Evolutionary conservation across 2,888 invertebrate species (phyloP).

Genomic region (Julus scandinavius): DNA sequence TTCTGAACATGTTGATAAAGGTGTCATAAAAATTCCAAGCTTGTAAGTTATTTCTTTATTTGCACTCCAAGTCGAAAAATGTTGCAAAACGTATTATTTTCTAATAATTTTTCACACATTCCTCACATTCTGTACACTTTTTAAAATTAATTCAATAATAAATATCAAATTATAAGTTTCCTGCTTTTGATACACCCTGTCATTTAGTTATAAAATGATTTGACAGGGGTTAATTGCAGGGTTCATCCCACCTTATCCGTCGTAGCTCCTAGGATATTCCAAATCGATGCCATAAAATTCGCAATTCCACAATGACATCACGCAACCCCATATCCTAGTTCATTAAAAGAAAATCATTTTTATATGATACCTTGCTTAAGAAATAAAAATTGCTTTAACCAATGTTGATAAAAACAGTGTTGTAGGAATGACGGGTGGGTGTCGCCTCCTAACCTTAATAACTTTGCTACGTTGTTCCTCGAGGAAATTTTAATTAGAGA

Average conservation of each 20-base stretch:
- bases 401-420: background rate
- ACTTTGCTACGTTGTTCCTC: background rate
- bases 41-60: no score
- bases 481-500: background rate
- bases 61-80: no score
- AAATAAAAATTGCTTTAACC: background rate
- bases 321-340: background rate
- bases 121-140: no score
- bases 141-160: no score
- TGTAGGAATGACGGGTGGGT: background rate
- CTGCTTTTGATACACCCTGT: no score
- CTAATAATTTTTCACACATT: no score
- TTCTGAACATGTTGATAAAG: no score
- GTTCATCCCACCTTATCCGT: background rate
- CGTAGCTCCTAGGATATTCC: background rate
- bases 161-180: no score
- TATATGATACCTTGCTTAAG: background rate
- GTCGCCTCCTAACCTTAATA: background rate
- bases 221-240: background rate
- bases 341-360: background rate
- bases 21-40: no score
- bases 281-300: background rate
- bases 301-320: background rate
- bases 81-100: no score
- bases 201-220: no score